A percentile compares a stretch with the other conserved stretches of the same genome.
These are phyloP conservation scores for Pitangus sulphuratus DNA, from an alignment of 2,797 vertebrate genomes.

Conservation along the genomic window DNA sequence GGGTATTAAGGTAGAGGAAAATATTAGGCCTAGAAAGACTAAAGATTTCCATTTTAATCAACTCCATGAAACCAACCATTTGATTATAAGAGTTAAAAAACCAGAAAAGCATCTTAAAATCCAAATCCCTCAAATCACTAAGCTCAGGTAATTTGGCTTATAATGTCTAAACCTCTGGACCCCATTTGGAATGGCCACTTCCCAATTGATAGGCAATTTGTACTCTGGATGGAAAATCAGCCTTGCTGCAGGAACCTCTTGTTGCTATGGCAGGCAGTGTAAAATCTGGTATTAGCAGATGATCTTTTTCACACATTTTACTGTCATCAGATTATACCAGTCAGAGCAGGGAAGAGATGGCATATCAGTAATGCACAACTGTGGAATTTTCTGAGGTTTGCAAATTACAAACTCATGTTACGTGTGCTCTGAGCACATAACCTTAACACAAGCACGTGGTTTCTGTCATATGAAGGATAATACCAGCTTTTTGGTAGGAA, in stretches of 20 bases:
- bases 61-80: neutral
- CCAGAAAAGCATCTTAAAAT: neutral
- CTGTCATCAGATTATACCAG: neutral
- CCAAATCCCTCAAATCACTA: neutral
- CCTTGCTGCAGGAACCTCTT: neutral
- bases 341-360: neutral
- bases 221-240: neutral
- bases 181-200: neutral
- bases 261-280: neutral
- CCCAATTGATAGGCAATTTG: neutral
- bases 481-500: neutral
- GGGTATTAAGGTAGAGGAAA: neutral
- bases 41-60: neutral
- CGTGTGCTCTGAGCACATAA: accelerated
- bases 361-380: neutral
- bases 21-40: neutral
- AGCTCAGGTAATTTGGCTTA: neutral
- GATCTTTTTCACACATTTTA: neutral
- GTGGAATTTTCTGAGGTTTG: neutral
- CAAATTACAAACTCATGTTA: neutral
- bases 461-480: neutral
- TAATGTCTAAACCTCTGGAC: neutral
- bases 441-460: accelerated
- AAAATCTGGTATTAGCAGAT: neutral
- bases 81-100: neutral